These are phyloP conservation scores for Hylyphantes graminicola DNA, from an alignment of 1,140 invertebrate genomes.

Conservation along the genomic window DNA sequence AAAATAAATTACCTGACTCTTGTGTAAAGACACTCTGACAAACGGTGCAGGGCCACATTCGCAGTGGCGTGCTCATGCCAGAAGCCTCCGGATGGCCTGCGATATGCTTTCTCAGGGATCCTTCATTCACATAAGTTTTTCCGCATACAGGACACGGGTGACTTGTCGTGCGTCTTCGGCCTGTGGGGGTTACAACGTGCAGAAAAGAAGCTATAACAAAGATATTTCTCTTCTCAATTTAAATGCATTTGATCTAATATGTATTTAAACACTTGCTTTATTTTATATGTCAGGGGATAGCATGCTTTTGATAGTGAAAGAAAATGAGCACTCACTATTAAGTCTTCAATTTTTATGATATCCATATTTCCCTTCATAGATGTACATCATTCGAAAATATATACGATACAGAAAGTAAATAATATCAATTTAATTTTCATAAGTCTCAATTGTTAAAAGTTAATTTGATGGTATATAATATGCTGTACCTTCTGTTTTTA, in stretches of 20 bases:
- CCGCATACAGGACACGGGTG: slow-evolving; percentile 94
- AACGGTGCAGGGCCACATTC: slow-evolving; percentile 79
- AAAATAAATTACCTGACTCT: slow-evolving; percentile 80
- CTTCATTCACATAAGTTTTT: slow-evolving; percentile 95
- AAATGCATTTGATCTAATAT: too few species aligned
- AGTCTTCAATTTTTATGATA: too few species aligned
- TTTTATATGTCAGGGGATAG: too few species aligned
- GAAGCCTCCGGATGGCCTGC: slow-evolving; percentile 81
- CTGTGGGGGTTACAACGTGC: slow-evolving; percentile 59
- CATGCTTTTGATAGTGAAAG: not conserved
- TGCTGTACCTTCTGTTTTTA: too few species aligned
- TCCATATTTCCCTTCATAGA: too few species aligned
- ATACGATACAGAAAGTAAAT: too few species aligned
- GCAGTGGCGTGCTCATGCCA: slow-evolving; percentile 51
- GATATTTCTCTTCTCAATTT: slow-evolving; percentile 43
- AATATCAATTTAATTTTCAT: too few species aligned
- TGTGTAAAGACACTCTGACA: slow-evolving; percentile 94
- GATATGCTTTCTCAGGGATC: slow-evolving; percentile 89
- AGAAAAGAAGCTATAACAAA: slow-evolving; percentile 60
- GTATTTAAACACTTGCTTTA: too few species aligned
- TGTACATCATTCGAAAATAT: too few species aligned
- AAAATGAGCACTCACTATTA: not conserved
- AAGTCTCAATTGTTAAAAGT: too few species aligned
- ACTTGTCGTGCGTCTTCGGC: slow-evolving; percentile 83
- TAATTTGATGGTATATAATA: too few species aligned